A percentile compares a stretch with the other conserved stretches of the same genome.
Evolutionary conservation across 2,888 invertebrate genomes (phyloP).

Genomic region (Azorinus chamasolen): DNA sequence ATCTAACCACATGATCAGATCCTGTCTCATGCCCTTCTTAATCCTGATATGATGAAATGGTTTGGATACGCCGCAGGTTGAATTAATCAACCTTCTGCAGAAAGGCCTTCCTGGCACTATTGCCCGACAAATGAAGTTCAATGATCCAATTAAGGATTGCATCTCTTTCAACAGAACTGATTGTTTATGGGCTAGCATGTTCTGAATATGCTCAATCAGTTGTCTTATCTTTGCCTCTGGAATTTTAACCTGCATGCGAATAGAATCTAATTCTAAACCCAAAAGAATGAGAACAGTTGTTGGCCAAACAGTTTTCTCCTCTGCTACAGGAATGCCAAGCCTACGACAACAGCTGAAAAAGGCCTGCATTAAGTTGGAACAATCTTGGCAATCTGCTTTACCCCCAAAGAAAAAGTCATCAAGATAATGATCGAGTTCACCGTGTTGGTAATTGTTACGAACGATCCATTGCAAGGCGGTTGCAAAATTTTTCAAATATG

Average conservation of each 20-base stretch:
- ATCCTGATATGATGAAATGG: no score
- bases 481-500: constrained; percentile 21
- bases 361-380: constrained; percentile 4
- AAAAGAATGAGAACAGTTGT: constrained; percentile 13
- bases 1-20: no score
- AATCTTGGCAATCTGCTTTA: constrained; percentile 10
- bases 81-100: no score
- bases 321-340: no score
- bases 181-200: background rate
- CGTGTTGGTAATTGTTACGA: background rate
- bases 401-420: constrained; percentile 39
- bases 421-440: constrained; percentile 15
- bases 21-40: no score
- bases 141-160: constrained; percentile 4
- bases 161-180: constrained; percentile 1
- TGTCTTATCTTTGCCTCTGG: no score
- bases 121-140: no score
- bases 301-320: constrained; percentile 26
- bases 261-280: constrained; percentile 29
- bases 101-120: no score
- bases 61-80: no score
- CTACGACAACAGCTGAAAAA: constrained; percentile 2
- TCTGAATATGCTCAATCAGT: background rate
- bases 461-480: no score
- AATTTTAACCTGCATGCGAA: constrained; percentile 4